Base-by-base conservation (phyloP, 2,113 vertebrate species). In the Amia ocellicauda region DNA sequence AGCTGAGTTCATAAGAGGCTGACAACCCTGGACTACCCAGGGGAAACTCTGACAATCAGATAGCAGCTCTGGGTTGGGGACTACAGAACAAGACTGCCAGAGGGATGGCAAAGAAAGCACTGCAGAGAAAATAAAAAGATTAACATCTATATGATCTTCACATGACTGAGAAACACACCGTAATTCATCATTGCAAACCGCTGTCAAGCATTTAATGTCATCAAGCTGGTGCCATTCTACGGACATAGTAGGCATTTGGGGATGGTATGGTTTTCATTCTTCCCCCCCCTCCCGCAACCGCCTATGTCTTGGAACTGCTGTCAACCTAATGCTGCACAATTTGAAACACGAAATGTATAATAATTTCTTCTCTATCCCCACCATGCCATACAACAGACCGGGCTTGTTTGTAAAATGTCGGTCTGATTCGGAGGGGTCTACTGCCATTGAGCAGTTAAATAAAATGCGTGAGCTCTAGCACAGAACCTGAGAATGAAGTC, bases 61-160 rank as follows among this genome's bases (percentile, higher is more conserved):
- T 17, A 47, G 14, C 13, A 47, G n/a, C 45, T 36, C 45, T 2
- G 16, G 45, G 14, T 47, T 16, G 45, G 16, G 45, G 2, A 7
- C 11, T 47, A 17, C 45, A 47, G 45, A 36, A 36, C 31, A 36
- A 11, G 13, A 20, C 1, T 40, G 20, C 62, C 62, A 43, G 23
- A 27, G 62, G 52, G 62, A 56, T 23, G 20, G 10, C 10, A 20
- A 17, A 23, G 26, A 55, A 17, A 64, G 62, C 50, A 55, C 31
- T 29, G 31, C 17, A 16, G 31, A 36, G 24, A 45, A 56, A 56
- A 53, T 19, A 55, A 56, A 56, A 55, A 56, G 54, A 41, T 52
- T 24, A 40, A 4, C 31, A 22, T 43, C 50, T 49, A 23, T 52
- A 36, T 64, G 62, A 64, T 52, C 23, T 42, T 43, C 52, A 64